Evolutionary conservation across 1,140 invertebrate species (phyloP).

Genomic region (Neelides sp.): DNA sequence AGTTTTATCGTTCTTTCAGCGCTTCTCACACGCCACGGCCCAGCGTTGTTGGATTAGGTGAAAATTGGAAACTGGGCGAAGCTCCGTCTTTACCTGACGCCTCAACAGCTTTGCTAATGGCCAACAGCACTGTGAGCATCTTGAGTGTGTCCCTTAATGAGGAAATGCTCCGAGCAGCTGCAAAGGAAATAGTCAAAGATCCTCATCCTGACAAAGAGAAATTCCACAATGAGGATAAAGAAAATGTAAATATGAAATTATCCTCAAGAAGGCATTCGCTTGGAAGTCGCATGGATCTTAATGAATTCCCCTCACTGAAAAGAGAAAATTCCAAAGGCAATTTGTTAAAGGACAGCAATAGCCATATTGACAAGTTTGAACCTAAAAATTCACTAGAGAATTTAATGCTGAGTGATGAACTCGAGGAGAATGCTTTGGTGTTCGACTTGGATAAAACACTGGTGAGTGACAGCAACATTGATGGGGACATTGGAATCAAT

Average conservation of each 20-base stretch:
- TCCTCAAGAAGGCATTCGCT: conserved; percentile 16
- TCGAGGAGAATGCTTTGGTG: no score
- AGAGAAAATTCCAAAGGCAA: background rate
- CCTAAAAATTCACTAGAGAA: background rate
- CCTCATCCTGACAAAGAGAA: background rate
- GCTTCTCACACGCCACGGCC: conserved; percentile 18
- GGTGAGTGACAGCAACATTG: background rate
- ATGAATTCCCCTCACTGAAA: background rate
- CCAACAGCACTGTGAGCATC: conserved; percentile 73
- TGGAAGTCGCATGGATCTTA: conserved; percentile 2
- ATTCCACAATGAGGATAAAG: background rate
- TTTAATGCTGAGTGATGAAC: background rate
- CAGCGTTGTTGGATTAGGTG: conserved; percentile 8
- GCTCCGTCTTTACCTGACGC: conserved; percentile 21
- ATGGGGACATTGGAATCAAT: no score
- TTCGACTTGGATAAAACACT: conserved; percentile 6
- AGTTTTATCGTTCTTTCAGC: conserved; percentile 12
- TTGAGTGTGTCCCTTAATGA: conserved; percentile 37
- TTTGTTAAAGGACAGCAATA: background rate
- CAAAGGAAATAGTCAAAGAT: background rate
- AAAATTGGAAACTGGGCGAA: conserved; percentile 13
- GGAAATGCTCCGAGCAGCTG: conserved; percentile 31
- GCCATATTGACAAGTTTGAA: background rate
- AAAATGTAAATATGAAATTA: background rate
- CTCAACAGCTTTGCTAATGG: conserved; percentile 62